Conservation (phyloP, 2,888 invertebrate genomes). For the Eledone cirrhosa region DNA sequence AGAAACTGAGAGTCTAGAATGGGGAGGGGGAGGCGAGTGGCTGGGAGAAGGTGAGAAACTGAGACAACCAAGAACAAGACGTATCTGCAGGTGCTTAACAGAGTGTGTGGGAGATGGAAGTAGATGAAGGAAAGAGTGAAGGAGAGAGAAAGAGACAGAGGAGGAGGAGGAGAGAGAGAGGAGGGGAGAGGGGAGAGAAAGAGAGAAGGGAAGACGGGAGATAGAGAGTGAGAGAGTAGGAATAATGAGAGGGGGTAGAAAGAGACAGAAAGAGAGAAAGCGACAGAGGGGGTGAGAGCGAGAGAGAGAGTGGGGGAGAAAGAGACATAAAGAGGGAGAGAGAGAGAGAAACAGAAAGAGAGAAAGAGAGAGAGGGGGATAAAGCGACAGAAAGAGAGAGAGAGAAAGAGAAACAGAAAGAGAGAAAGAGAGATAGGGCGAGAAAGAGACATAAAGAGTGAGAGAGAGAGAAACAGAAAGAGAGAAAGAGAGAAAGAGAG, state of each 20-base stretch:
- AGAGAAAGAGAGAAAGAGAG: background rate
- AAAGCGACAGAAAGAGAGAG: background rate
- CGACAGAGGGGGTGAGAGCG: background rate
- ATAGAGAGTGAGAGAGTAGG: background rate
- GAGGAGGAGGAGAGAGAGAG: background rate
- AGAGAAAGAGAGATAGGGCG: background rate
- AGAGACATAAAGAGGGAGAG: conserved; percentile 16
- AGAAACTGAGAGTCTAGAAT: background rate
- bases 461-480: background rate
- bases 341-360: conserved; percentile 24
- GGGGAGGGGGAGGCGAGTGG: background rate
- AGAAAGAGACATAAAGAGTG: too few relatives aligned
- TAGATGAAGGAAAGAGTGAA: background rate
- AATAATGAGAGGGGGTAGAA: background rate
- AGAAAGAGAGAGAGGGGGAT: conserved; percentile 26
- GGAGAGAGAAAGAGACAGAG: background rate
- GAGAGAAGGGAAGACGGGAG: background rate
- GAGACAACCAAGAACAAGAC: background rate
- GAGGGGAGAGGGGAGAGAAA: background rate
- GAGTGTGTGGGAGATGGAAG: background rate
- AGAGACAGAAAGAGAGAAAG: background rate
- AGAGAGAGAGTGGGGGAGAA: background rate
- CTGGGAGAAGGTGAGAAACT: background rate
- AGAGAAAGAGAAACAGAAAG: background rate
- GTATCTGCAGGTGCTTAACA: background rate